A percentile compares a stretch with the other conserved stretches of the same genome.
phyloP scores from a whole-genome alignment of 1,140 invertebrate species.

The Mya arenaria region DNA sequence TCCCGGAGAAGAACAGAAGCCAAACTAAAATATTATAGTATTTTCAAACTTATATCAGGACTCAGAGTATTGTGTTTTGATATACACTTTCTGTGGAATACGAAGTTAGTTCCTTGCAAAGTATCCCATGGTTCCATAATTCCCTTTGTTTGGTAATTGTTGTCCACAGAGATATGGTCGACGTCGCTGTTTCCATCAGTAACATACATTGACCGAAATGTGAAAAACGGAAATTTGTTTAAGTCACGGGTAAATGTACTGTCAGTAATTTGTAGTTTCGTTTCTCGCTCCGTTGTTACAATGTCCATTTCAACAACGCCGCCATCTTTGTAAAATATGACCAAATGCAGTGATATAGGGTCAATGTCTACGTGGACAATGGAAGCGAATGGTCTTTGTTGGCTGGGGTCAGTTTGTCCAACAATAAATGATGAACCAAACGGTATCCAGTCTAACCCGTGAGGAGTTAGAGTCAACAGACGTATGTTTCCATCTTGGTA shows the following conservation, averaged over 20 bases:
- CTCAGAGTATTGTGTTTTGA: not conserved
- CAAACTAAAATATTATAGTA: too few species aligned
- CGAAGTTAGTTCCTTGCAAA: slow-evolving; percentile 45
- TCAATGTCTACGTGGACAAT: slow-evolving; percentile 58
- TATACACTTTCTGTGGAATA: not conserved
- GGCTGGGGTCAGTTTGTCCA: slow-evolving; percentile 58
- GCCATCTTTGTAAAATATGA: slow-evolving; percentile 60
- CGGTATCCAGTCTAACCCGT: slow-evolving; percentile 72
- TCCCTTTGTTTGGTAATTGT: slow-evolving; percentile 11
- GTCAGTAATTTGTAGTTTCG: slow-evolving; percentile 48
- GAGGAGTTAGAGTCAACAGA: slow-evolving; percentile 63
- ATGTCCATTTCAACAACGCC: slow-evolving; percentile 50
- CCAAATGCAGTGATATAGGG: slow-evolving; percentile 40
- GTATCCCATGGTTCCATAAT: slow-evolving; percentile 54
- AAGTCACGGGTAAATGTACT: slow-evolving; percentile 26
- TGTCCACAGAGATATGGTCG: slow-evolving; percentile 66
- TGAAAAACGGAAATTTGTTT: slow-evolving; percentile 59
- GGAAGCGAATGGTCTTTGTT: slow-evolving; percentile 57
- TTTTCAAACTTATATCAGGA: not conserved
- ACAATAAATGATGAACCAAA: slow-evolving; percentile 72
- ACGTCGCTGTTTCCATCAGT: slow-evolving; percentile 67
- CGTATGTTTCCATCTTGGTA: slow-evolving; percentile 70
- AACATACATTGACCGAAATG: slow-evolving; percentile 70
- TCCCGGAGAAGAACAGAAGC: too few species aligned
- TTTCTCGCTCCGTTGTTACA: slow-evolving; percentile 48